Evolutionary conservation across 2,888 invertebrate genomes (phyloP), one percentile per base, ranked within the genome.

Genomic region (Trichogramma evanescens): DNA sequence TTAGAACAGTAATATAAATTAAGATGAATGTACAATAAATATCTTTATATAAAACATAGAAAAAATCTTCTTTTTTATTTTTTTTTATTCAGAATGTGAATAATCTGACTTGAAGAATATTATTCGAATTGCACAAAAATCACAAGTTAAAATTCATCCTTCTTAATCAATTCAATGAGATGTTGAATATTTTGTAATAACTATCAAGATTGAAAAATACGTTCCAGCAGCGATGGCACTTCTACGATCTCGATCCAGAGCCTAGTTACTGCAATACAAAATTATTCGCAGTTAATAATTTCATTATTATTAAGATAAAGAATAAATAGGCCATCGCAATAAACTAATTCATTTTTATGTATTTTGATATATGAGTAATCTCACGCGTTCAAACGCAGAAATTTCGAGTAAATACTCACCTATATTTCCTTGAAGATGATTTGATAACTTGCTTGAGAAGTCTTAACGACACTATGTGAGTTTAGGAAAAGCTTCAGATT

Each of bases 201-300:
- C 98, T 99, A 70, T 92, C 91, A 0, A 94, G 94, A 81, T 99
- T 95, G 73, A 92, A 91, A 78, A 99, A 91, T 65, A 95, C 91
- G 75, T 99, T 99, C 74, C 95, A 9, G 95, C 88, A 60, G 99
- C n/a, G n/a, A n/a, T 86, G 0, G 98, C 97, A 1, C 93, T 91
- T 61, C 90, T 83, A 5, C 89, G 88, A 70, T 89, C 86, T 66
- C 87, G 83, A 73, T 89, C 87, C 3, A 89, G 81, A 0, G 93
- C 93, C 72, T 86, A 86, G 79, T 93, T 93, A 73, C 93, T 93
- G 7, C 10, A 13, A 26, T 10, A 56, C 26, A 42, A 55, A 52
- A 50, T 50, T n/a, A 4, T 26, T 55, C 26, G 13, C 13, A 39
- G 38, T 41, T 48, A 58, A 49, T 46, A 1, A 42, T 50, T 64